phyloP scores from a whole-genome alignment of 2,113 vertebrate species.

The Dipodomys stephensi region DNA sequence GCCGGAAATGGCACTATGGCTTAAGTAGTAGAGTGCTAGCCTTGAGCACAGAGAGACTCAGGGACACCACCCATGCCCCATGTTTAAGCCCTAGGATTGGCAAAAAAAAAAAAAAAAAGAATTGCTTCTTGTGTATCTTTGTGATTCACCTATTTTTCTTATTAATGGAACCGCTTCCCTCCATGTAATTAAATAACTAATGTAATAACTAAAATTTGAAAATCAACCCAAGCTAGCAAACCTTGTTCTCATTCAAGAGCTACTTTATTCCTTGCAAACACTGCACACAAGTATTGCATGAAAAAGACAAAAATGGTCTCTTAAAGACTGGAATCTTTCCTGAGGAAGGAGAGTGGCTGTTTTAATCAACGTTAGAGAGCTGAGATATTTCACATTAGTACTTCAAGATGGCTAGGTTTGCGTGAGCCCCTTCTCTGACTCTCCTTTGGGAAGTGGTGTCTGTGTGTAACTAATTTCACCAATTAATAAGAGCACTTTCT shows the following conservation, averaged over 20 bases:
- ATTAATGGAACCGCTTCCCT: neutral
- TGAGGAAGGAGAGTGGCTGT: neutral
- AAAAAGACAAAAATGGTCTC: neutral
- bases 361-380: conserved; percentile 24
- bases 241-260: neutral
- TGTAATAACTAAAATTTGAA: conserved; percentile 10
- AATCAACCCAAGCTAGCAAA: neutral
- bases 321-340: neutral
- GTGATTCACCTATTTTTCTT: neutral
- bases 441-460: conserved; percentile 16
- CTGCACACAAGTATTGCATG: neutral
- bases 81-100: too few relatives aligned
- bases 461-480: neutral
- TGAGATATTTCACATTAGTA: neutral
- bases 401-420: neutral
- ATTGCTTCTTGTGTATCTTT: neutral
- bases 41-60: too few relatives aligned
- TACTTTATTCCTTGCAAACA: neutral
- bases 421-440: neutral
- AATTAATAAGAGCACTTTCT: conserved; percentile 29
- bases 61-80: too few relatives aligned
- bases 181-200: neutral
- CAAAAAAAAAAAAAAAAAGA: too few relatives aligned
- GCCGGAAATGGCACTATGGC: too few relatives aligned
- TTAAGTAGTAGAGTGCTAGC: too few relatives aligned